Conservation (phyloP, 1,140 invertebrate genomes). For the Drosophila lacteicornis region DNA sequence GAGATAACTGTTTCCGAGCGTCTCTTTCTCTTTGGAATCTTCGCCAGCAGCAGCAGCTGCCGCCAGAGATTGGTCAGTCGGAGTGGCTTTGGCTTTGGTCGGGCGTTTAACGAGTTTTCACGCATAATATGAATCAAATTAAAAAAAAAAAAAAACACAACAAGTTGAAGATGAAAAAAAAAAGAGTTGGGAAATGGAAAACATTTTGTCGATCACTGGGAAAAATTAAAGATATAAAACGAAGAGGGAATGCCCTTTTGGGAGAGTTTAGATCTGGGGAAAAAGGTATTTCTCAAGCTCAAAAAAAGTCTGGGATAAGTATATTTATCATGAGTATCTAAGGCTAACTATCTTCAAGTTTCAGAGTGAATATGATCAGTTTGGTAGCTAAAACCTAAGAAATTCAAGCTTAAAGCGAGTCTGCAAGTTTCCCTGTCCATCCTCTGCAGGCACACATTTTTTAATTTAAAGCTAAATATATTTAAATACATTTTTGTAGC, state of each 20-base stretch:
- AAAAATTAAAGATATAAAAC: neutral
- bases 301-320: neutral
- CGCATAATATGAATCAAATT: constrained; percentile 78
- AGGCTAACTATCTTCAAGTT: too few species aligned
- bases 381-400: too few species aligned
- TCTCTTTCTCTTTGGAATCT: constrained; percentile 21
- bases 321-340: too few species aligned
- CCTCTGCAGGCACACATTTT: too few species aligned
- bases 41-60: neutral
- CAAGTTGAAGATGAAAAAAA: constrained; percentile 25
- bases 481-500: too few species aligned
- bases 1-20: constrained; percentile 44
- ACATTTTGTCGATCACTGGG: constrained; percentile 28
- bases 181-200: constrained; percentile 25
- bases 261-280: accelerated
- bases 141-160: constrained; percentile 48
- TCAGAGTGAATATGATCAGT: too few species aligned
- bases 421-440: too few species aligned
- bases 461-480: too few species aligned
- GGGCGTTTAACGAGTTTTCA: constrained; percentile 75
- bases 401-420: too few species aligned
- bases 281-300: neutral
- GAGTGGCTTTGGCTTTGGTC: constrained; percentile 46
- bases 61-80: constrained; percentile 9
- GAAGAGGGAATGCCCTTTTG: constrained; percentile 6